Base-by-base conservation (phyloP, 2,113 vertebrate genomes). In the Pluvianellus socialis region DNA sequence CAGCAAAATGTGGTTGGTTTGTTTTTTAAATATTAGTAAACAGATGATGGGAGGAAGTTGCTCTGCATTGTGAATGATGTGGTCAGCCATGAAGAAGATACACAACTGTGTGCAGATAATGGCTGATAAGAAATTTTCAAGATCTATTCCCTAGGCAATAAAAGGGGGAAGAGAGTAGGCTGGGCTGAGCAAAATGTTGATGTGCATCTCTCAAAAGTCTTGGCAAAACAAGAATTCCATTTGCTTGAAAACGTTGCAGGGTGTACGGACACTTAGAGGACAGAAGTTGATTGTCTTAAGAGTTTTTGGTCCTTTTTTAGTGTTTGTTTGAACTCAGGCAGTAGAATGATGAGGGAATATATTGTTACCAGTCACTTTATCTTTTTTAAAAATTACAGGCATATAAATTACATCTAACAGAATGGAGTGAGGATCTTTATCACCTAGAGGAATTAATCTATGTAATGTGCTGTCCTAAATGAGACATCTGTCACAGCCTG, bases 391-490 rank as follows among this genome's bases (percentile, higher is more conserved):
- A 93, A 72, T 74, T 87, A 65, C 42, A 79, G 73, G 56, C 73
- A 59, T 33, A 85, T 61, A 79, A 84, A 92, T 91, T 79, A 56
- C 23, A 84, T 84, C 89, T 86, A 95, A 86, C 53, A 87, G 74
- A 82, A 94, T 33, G 18, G 79, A 85, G 32, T 63, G 30, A 91
- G 52, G n/a, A 71, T 75, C 84, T 87, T 91, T 81, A 84, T 53
- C 49, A 87, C 75, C 86, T 42, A 67, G 55, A 53, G 35, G 16
- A 91, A 96, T 92, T 92, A 82, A 92, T 91, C 93, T 92, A 63
- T 72, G 73, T 79, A 92, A 95, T 94, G 53, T 61, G 52, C 70
- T 96, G 73, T 91, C 77, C 66, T 79, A 94, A 85, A 96, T 85
- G 73, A 87, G 89, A 61, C 77, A 89, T 61, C 65, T 75, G 70